Base-by-base conservation (phyloP, 2,113 vertebrate genomes). In the Thamnaconus septentrionalis region DNA sequence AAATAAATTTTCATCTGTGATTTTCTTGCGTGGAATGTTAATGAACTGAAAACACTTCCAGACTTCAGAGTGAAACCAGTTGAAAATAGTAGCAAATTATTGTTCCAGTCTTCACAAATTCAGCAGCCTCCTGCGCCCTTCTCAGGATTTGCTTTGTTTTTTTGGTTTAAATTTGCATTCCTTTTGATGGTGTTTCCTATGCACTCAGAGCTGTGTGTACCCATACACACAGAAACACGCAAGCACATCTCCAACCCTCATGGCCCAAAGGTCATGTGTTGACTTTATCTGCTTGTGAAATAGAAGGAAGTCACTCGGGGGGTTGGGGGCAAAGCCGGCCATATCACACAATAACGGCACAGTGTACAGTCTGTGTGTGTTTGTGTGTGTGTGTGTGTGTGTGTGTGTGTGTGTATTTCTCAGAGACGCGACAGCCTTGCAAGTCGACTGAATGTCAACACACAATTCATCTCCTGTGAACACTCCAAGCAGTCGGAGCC, bases 361-460 rank as follows among this genome's bases (percentile, higher is more conserved):
- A n/a, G 18, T 47, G 18, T 55, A 52, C 50, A 58, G 42, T 58
- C n/a, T 18, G 9, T 31, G 31, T 45, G 43, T 45, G 7, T 58
- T 58, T 58, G 39, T 58, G 40, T 64, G 53, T 68, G 53, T 61
- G 44, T 48, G 54, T 55, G 46, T 60, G 60, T 43, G 18, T 64
- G 40, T 52, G 42, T 66, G 45, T 64, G 61, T 59, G 52, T 53
- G 56, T 50, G 64, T 31, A 42, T 58, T 3, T 65, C 45, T 47
- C 12, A 46, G n/a, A 46, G 41, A 44, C 45, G 41, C 55, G 45
- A 61, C 66, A 75, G 83, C 73, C 80, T 76, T 75, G 56, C 56
- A 71, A 74, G 57, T 8, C 54, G 64, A 44, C 40, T 80, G 63
- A 83, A 85, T 73, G 79, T 84, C 76, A 79, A 54, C 65, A 66